phyloP scores from a whole-genome alignment of 1,140 invertebrate species.

The Nixonia krombeini region DNA sequence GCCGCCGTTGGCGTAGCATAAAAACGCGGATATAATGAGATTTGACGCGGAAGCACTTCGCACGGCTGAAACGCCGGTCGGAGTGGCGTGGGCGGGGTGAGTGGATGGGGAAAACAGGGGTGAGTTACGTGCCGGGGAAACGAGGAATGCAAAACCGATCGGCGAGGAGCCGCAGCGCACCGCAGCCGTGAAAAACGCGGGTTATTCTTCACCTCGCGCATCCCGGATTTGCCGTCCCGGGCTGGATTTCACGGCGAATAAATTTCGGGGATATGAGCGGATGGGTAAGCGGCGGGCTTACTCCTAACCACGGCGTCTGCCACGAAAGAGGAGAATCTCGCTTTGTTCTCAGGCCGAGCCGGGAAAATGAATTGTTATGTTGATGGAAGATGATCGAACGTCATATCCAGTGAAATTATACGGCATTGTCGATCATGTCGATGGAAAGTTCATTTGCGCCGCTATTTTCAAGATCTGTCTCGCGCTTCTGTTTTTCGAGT shows the following conservation, averaged over 20 bases:
- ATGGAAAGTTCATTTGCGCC: no score
- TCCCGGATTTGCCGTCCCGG: neutral
- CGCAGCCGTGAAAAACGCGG: slow-evolving; percentile 9
- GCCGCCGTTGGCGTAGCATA: slow-evolving; percentile 50
- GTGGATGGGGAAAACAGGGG: neutral
- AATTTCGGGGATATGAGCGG: no score
- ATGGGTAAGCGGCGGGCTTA: no score
- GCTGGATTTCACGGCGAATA: slow-evolving; percentile 1
- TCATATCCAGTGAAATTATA: no score
- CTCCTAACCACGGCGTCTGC: no score
- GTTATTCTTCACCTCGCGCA: slow-evolving; percentile 7
- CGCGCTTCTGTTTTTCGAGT: no score
- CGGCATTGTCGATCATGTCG: no score
- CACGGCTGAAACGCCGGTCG: slow-evolving; percentile 26
- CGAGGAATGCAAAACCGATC: slow-evolving; percentile 22
- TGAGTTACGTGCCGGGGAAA: slow-evolving; percentile 1
- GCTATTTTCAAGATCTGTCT: no score
- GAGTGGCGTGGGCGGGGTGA: neutral
- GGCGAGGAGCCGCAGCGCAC: slow-evolving; percentile 10
- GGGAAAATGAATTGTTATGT: no score
- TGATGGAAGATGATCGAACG: no score
- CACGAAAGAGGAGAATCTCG: no score
- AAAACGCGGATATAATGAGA: slow-evolving; percentile 63
- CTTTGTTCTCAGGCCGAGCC: no score
- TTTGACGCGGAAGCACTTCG: slow-evolving; percentile 61